Evolutionary conservation across 2,797 vertebrate genomes (phyloP), one percentile per base, ranked within the genome.

Genomic region (Pseudochromis fuscus): DNA sequence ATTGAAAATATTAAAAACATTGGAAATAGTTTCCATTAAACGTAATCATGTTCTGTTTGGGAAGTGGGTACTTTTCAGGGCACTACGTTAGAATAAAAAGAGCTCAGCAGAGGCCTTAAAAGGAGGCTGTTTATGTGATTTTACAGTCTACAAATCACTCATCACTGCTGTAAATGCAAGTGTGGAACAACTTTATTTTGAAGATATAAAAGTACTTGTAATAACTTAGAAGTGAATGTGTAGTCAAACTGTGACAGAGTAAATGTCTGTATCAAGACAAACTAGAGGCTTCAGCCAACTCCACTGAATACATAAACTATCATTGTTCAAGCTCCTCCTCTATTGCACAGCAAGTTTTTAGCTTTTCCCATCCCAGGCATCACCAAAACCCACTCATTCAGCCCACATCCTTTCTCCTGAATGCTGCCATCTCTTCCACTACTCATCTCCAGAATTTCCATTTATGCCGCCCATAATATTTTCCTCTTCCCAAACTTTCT

Each of bases 11-110:
- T 45, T 10, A 11, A 60, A 4, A 57, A 52, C 40, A 10, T 8
- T 67, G 25, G 66, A 57, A 74, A 75, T 69, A 72, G 65, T 64
- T 82, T 75, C 70, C 71, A 65, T 25, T 30, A 23, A 27, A 50
- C 18, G 31, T 31, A 55, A 74, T 72, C 11, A 21, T 46, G 23
- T 30, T 62, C n/a, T 37, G 11, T 46, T 65, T 67, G n/a, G 33
- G 19, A 21, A 35, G 21, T 57, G 11, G 63, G 42, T 21, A 35
- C 30, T 44, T 65, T 19, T 31, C 27, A 38, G 40, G 8, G 35
- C 16, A 50, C 19, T 21, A 11, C 58, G 37, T 51, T 35, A 35
- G 21, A 40, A 18, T 8, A 38, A 37, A n/a, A 62, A n/a, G 9
- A 67, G 16, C 9, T 49, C 52, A 21, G 59, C 40, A 71, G 30